Evolutionary conservation across 2,113 vertebrate species (phyloP).

Genomic region (Drymodes brunneopygia): DNA sequence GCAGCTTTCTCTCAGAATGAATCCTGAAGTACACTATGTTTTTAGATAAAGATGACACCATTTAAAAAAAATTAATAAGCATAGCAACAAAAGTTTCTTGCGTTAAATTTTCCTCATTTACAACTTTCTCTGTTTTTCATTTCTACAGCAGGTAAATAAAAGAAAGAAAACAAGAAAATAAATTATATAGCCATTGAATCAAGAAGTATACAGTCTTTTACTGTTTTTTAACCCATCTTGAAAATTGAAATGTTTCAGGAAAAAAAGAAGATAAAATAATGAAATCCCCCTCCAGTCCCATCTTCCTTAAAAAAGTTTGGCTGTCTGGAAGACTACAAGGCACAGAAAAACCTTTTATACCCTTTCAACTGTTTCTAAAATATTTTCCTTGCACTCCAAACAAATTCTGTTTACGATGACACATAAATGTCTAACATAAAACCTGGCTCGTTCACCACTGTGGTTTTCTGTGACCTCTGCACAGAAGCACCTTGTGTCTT

Average conservation of each 20-base stretch:
- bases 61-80: background rate
- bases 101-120: background rate
- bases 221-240: background rate
- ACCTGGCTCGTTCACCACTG: background rate
- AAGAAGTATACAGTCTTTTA: background rate
- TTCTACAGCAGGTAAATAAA: background rate
- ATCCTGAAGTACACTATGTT: background rate
- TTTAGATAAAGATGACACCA: background rate
- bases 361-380: background rate
- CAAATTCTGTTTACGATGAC: background rate
- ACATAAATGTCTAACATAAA: background rate
- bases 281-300: background rate
- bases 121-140: background rate
- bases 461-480: background rate
- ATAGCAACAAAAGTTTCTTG: background rate
- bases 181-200: background rate
- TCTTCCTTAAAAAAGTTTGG: background rate
- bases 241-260: background rate
- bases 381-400: background rate
- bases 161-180: background rate
- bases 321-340: background rate
- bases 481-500: fast-evolving
- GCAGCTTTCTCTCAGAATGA: background rate
- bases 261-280: background rate
- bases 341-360: background rate